Base-by-base conservation (phyloP, 64 coral and sea anemone genomes). In the Platygyra sinensis region DNA sequence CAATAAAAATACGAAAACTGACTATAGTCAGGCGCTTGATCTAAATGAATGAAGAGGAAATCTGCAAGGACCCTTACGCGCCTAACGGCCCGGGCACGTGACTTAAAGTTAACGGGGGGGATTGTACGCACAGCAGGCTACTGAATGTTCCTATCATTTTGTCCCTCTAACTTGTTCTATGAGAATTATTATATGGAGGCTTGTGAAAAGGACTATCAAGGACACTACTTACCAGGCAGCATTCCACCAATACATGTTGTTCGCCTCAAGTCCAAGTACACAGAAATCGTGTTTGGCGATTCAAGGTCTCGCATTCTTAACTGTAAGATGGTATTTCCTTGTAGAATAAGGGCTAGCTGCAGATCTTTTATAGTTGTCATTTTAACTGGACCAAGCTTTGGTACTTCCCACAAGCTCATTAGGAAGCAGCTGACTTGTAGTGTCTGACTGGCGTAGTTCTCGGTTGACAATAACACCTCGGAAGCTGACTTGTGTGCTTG, bases 181-280 rank as follows among this genome's bases (percentile, higher is more conserved):
- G 33, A 36, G 1, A 36, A 36, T 36, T 36, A 36, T 3, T 36
- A 36, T 36, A 13, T 76, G 2, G 12, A 14, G 25, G 16, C 2
- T 17, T 15, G 24, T 14, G 74, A 76, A 76, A 76, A 46, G 12
- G 14, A 76, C 17, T 76, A 12, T 76, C 25, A 14, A 4, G 60
- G 8, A 25, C 8, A 65, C 14, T 36, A 87, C 62, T 49, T 71
- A 93, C 95, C 95, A 94, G 95, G 95, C 22, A 93, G 29, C 18
- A 97, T 77, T 8, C 95, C 95, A 51, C 69, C 33, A 38, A 97
- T 79, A 49, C 91, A 97, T 27, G 67, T 83, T 54, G 88, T 73
- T 55, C 82, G 64, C 27, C 95, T 94, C 46, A 97, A 87, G 31
- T 97, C 91, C 17, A 97, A 39, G 67, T 97, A 97, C 27, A 97